phyloP scores from a whole-genome alignment of 2,797 vertebrate species.

The Tadarida brasiliensis region DNA sequence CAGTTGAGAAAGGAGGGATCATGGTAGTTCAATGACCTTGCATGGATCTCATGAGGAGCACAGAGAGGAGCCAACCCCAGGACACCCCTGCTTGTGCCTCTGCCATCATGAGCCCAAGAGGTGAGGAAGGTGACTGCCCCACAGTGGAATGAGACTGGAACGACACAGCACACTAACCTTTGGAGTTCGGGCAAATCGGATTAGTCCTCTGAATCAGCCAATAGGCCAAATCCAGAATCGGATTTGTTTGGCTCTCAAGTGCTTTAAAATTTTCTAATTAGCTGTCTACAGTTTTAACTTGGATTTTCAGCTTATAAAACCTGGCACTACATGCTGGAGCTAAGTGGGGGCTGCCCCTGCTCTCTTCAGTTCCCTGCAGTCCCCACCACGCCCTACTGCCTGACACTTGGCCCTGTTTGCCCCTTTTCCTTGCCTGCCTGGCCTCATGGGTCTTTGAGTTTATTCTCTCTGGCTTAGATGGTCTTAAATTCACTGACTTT shows the following conservation, averaged over 20 bases:
- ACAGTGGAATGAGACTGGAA: not conserved
- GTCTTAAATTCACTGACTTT: slow-evolving; percentile 45
- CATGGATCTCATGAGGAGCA: not conserved
- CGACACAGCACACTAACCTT: not conserved
- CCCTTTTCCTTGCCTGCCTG: not conserved
- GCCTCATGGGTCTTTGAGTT: not conserved
- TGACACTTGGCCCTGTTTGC: not conserved
- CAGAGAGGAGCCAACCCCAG: not conserved
- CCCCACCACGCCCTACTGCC: not conserved
- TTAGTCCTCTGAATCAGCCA: not conserved
- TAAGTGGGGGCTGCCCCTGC: not conserved
- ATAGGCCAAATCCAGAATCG: not conserved
- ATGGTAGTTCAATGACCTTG: not conserved
- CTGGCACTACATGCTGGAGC: not conserved
- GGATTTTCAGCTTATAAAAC: slow-evolving; percentile 27
- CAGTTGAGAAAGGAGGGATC: not conserved
- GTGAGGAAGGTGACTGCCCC: not conserved
- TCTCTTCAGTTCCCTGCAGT: not conserved
- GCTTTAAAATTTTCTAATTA: slow-evolving; percentile 60
- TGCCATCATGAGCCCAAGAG: not conserved
- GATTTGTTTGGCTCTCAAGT: slow-evolving; percentile 41
- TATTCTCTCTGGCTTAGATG: not conserved
- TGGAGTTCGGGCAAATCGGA: not conserved
- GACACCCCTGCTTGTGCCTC: not conserved
- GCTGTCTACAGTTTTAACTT: slow-evolving; percentile 56